Percentiles rank a stretch among this genome's conserved stretches.
These are phyloP conservation scores for Crocidura indochinensis DNA, from an alignment of 2,797 vertebrate species.

Conservation along the genomic window DNA sequence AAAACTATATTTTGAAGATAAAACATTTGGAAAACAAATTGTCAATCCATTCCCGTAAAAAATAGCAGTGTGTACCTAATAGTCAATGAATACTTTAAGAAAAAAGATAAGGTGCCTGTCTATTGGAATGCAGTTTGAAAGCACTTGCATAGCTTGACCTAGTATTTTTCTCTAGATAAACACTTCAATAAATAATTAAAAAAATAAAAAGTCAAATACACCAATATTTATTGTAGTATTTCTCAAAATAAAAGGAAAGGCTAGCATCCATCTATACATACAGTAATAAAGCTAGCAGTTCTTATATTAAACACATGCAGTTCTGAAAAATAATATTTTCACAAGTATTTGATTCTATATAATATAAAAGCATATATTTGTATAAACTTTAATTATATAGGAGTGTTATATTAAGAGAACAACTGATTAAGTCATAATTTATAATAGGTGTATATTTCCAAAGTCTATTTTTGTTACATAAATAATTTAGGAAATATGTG, in stretches of 20 bases:
- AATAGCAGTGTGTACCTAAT: conserved; percentile 39
- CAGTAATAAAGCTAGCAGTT: neutral
- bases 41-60: conserved; percentile 35
- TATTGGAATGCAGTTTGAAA: conserved; percentile 64
- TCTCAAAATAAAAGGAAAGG: conserved; percentile 25
- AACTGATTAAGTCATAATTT: neutral
- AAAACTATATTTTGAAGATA: conserved; percentile 32
- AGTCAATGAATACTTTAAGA: conserved; percentile 51
- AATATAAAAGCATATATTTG: conserved; percentile 35
- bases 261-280: conserved; percentile 45
- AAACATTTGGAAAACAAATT: conserved; percentile 48
- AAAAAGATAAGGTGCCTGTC: conserved; percentile 62
- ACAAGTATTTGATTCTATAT: neutral
- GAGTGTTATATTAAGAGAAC: neutral
- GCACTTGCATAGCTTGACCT: conserved; percentile 44
- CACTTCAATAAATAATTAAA: conserved; percentile 65
- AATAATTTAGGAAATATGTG: too few species aligned
- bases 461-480: too few species aligned
- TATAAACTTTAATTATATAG: neutral
- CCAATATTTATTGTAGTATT: conserved; percentile 13
- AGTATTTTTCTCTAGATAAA: conserved; percentile 59
- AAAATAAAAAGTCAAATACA: conserved; percentile 35
- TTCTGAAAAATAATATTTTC: conserved; percentile 14
- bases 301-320: neutral
- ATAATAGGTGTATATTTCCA: neutral